These are phyloP conservation scores for Sialis lutaria DNA, from an alignment of 2,888 invertebrate species.

Conservation along the genomic window DNA sequence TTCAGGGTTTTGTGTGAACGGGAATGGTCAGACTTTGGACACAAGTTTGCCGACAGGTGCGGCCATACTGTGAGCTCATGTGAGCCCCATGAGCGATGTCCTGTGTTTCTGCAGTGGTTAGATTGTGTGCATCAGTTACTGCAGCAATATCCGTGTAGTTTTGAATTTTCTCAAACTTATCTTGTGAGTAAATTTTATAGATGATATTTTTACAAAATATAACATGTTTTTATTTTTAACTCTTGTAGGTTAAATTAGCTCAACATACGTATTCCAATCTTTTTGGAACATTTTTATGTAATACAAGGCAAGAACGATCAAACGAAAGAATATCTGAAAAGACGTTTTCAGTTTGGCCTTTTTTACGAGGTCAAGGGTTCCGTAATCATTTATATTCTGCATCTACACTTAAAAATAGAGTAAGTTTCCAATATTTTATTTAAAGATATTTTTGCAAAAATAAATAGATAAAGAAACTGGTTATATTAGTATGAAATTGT, in stretches of 20 bases:
- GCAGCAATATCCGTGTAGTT: constrained; percentile 77
- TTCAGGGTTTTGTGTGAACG: constrained; percentile 85
- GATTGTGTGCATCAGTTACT: constrained; percentile 90
- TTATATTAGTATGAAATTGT: neutral
- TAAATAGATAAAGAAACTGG: neutral
- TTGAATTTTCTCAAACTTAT: constrained; percentile 88
- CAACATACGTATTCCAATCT: constrained; percentile 92
- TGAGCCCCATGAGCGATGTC: constrained; percentile 89
- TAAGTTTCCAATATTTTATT: neutral
- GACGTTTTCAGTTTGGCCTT: constrained; percentile 77
- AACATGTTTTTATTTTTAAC: neutral
- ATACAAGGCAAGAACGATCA: constrained; percentile 56
- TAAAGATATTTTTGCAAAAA: neutral
- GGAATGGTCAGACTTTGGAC: constrained; percentile 96
- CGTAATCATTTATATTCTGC: constrained; percentile 69
- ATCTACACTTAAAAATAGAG: constrained; percentile 18
- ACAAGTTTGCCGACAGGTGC: constrained; percentile 94
- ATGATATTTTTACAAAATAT: neutral
- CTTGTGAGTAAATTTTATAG: constrained; percentile 43
- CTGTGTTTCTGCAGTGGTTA: constrained; percentile 95
- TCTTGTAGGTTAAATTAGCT: constrained; percentile 68
- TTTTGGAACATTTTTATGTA: constrained; percentile 93
- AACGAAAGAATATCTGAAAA: constrained; percentile 43
- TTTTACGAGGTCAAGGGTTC: constrained; percentile 62
- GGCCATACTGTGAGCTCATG: constrained; percentile 65